Evolutionary conservation across 1,140 invertebrate genomes (phyloP), one percentile per base, ranked within the genome.

Genomic region (Pachyrhynchus sulphureomaculatus): DNA sequence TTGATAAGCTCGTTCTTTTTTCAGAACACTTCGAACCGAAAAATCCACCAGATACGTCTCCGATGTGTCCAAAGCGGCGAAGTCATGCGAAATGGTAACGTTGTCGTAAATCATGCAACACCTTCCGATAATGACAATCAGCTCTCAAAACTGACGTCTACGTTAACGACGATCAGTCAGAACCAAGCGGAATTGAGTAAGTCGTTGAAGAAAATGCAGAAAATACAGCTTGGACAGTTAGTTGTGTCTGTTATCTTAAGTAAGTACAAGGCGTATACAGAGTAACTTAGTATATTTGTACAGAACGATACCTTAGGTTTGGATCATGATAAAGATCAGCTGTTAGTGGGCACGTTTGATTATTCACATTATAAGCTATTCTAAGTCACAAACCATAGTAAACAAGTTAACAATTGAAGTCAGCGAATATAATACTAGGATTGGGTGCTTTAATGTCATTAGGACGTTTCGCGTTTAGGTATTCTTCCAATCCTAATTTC

Each of bases 11-110:
- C n/a, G n/a, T n/a, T n/a, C n/a, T 37, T 13, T 61, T 65, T 67
- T 17, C 61, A 75, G 72, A 71, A 73, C 47, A 53, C 64, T 0
- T 33, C 58, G 2, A 63, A 42, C 10, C 74, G 79, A 37, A 72
- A 75, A 55, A 70, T 80, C 15, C 76, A 81, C 29, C 75, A 81
- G 53, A 79, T 81, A 37, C 75, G 75, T 67, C 58, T 83, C 34
- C 70, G 76, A 52, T 83, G 82, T 65, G 68, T 76, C 15, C 74
- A 75, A 66, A 61, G 52, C 33, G 67, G 66, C 15, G 70, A 72
- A 8, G 18, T 71, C 8, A 59, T 45, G 4, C 68, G 65, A 51
- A 74, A 72, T 36, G 71, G 70, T n/a, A 68, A 62, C 33, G 62
- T 64, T 2, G 4, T 52, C 9, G 34, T 54, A 8, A 12, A 49